Percentiles rank a stretch among this genome's conserved stretches.
Conservation (phyloP, 2,888 invertebrate genomes). For the Ectobius pallidus region DNA sequence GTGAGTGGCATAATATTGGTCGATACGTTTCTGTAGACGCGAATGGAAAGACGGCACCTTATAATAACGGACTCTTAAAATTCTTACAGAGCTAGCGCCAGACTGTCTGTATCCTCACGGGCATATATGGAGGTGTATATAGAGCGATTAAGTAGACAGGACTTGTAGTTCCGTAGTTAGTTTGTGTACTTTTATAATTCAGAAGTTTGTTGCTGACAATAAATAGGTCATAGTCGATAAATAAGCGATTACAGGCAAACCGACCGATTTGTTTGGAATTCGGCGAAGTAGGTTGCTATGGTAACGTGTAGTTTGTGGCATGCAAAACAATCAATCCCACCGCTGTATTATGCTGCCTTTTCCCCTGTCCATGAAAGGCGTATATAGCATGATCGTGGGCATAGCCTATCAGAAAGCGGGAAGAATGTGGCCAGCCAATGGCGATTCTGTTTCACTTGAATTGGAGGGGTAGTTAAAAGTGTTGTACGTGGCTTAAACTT, state of each 20-base stretch:
- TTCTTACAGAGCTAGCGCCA: too few species aligned
- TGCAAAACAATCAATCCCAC: conserved; percentile 37
- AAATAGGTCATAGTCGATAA: conserved; percentile 26
- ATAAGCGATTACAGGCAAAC: conserved; percentile 5
- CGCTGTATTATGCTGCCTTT: conserved; percentile 5
- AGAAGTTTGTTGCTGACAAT: neutral
- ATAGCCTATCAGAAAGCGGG: conserved; percentile 34
- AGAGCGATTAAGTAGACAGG: too few species aligned
- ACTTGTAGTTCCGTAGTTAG: too few species aligned
- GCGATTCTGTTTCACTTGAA: conserved; percentile 16
- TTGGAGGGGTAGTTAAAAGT: conserved; percentile 20
- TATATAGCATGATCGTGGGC: conserved; percentile 25
- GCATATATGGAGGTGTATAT: too few species aligned
- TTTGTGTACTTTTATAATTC: too few species aligned
- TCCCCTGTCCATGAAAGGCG: conserved; percentile 13
- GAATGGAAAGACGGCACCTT: too few species aligned
- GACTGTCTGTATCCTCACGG: too few species aligned
- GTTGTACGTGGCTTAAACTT: conserved; percentile 16
- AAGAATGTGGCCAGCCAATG: conserved; percentile 33
- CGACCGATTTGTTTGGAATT: conserved; percentile 40
- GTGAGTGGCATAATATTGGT: too few species aligned
- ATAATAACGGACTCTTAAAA: too few species aligned
- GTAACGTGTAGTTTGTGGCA: conserved; percentile 32
- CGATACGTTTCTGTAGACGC: too few species aligned
- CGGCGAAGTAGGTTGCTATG: conserved; percentile 33